Evolutionary conservation across 2,113 vertebrate genomes (phyloP), one percentile per base, ranked within the genome.

Genomic region (Oncorhynchus gorbuscha): DNA sequence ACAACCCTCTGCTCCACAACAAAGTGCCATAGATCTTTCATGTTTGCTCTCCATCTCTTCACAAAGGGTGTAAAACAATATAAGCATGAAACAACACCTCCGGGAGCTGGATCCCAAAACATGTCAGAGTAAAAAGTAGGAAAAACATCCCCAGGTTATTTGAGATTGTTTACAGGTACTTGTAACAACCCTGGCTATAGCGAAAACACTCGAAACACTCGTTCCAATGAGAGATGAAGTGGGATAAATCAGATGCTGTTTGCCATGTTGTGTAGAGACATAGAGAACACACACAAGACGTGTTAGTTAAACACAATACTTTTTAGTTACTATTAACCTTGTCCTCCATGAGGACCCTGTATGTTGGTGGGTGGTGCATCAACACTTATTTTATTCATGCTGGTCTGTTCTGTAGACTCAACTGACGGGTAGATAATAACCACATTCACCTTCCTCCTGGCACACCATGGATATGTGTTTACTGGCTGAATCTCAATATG

Each of bases 1-100:
- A 82, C 80, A 91, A 89, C 83, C 85, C 83, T 78, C 85, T 65
- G 85, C 86, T 89, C 77, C 89, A 85, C 85, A 86, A 86, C 85
- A 87, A 83, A 92, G 89, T 86, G 84, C 84, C 82, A 89, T 80
- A 82, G 88, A 87, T 90, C 90, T 94, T 92, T 93, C 88, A 92
- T 91, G 91, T 88, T 84, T 75, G 70, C 88, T 87, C 84, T 84
- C 79, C 3, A 83, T 88, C 85, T 89, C 82, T 81, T 86, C 88
- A 84, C 84, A 91, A 85, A 79, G 68, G 69, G 87, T 84, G 85
- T 90, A 91, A 92, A 89, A 91, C 88, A 91, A 90, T 89, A 89
- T 89, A 89, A 93, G 91, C 88, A 89, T 89, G 87, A 91, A 92
- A 91, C 87, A 86, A 76, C 86, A 88, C 88, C 89, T 88, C 65